Conservation (phyloP, 2,888 invertebrate genomes). For the Baccha elongata region DNA sequence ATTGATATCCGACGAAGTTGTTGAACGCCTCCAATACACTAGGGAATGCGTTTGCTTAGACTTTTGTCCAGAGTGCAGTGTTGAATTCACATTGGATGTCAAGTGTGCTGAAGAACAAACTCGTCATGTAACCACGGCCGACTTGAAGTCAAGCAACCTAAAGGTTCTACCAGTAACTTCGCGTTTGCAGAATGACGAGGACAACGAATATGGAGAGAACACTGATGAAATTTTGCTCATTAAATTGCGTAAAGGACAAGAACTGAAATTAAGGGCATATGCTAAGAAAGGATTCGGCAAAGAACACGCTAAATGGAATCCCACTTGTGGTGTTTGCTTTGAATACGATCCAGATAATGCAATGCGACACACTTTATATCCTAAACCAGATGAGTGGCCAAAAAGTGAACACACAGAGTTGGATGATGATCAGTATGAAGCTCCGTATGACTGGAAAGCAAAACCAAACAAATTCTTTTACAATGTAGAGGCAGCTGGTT, state of each 20-base stretch:
- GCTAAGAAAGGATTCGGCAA: conserved; percentile 96
- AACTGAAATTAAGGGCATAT: conserved; percentile 95
- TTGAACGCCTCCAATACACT: conserved; percentile 96
- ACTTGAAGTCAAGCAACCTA: conserved; percentile 95
- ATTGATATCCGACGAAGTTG: conserved; percentile 97
- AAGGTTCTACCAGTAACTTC: conserved; percentile 97
- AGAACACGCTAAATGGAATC: conserved; percentile 99
- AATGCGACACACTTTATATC: conserved; percentile 96
- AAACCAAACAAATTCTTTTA: conserved; percentile 98
- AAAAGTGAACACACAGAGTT: conserved; percentile 98
- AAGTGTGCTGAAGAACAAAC: conserved; percentile 97
- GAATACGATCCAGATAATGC: conserved; percentile 99
- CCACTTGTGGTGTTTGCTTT: conserved; percentile 98
- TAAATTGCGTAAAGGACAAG: conserved; percentile 92
- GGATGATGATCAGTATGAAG: conserved; percentile 96
- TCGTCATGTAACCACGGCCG: conserved; percentile 97
- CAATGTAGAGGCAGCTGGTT: conserved; percentile 97
- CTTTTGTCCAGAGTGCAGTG: conserved; percentile 98
- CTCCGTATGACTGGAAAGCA: conserved; percentile 95
- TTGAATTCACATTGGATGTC: conserved; percentile 98
- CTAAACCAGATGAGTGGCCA: conserved; percentile 99
- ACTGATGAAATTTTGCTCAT: conserved; percentile 93
- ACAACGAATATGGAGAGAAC: conserved; percentile 94
- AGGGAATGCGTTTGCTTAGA: conserved; percentile 98
- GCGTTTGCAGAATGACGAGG: conserved; percentile 94